Percentiles rank a stretch among this genome's conserved stretches.
Evolutionary conservation across 2,113 vertebrate species (phyloP).

Genomic region (Accipiter virgatus): DNA sequence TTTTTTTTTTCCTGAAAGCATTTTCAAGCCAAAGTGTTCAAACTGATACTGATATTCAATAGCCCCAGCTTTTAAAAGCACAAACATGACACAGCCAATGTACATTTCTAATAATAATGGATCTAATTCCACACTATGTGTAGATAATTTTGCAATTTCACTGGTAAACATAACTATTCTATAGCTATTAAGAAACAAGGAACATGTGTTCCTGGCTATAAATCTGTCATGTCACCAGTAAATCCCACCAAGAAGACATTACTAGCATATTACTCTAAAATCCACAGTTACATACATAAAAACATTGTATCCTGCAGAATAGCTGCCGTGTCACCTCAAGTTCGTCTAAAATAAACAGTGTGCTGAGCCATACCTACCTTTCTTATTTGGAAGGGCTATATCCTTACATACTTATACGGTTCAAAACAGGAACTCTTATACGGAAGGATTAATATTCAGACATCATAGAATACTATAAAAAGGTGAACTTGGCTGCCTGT

Average conservation of each 20-base stretch:
- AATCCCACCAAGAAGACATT: slow-evolving; percentile 37
- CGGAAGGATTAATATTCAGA: background rate
- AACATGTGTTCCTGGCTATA: slow-evolving; percentile 62
- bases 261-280: slow-evolving; percentile 28
- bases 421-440: background rate
- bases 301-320: background rate
- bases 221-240: slow-evolving; percentile 51
- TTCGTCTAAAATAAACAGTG: background rate
- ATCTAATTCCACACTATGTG: background rate
- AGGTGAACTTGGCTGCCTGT: background rate
- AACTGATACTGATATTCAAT: background rate
- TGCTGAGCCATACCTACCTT: background rate
- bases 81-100: background rate
- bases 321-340: background rate
- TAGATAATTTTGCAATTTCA: slow-evolving; percentile 45
- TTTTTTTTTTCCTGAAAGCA: background rate
- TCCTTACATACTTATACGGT: background rate
- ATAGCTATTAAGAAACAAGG: slow-evolving; percentile 20
- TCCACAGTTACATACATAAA: slow-evolving; percentile 4
- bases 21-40: background rate
- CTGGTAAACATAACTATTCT: background rate
- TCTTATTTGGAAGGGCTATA: background rate
- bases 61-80: background rate
- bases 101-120: slow-evolving; percentile 5
- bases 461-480: background rate